A percentile compares a stretch with the other conserved stretches of the same genome.
These are phyloP conservation scores for Unio pictorum DNA, from an alignment of 2,888 invertebrate genomes.

Conservation along the genomic window DNA sequence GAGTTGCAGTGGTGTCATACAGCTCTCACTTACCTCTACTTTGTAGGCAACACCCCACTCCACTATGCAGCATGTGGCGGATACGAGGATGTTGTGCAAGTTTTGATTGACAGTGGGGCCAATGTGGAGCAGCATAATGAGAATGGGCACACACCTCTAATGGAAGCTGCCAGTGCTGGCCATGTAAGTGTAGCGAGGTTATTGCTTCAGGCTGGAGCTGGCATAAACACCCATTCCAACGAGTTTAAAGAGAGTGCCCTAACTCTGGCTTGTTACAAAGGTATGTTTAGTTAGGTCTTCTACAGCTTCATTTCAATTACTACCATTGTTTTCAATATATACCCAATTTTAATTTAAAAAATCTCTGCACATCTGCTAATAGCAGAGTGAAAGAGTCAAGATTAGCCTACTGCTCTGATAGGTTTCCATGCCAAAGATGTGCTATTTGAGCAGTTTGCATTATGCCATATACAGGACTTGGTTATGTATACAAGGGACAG, in stretches of 20 bases:
- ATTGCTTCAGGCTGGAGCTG: constrained; percentile 92
- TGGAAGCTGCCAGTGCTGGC: constrained; percentile 73
- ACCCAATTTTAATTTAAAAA: not conserved
- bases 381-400: not conserved
- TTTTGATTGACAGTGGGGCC: constrained; percentile 89
- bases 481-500: constrained; percentile 9
- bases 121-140: constrained; percentile 99
- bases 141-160: constrained; percentile 95
- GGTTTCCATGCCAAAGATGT: constrained; percentile 16
- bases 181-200: constrained; percentile 75
- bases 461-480: constrained; percentile 13
- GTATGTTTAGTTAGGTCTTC: constrained; percentile 41
- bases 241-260: constrained; percentile 99
- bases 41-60: constrained; percentile 80
- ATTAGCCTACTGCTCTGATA: constrained; percentile 19
- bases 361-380: not conserved
- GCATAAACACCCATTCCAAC: constrained; percentile 98
- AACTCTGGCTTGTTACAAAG: constrained; percentile 95
- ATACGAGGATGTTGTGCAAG: constrained; percentile 87
- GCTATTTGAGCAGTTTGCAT: constrained; percentile 22
- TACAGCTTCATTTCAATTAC: not conserved
- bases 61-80: constrained; percentile 86
- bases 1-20: not conserved
- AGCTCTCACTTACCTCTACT: not conserved
- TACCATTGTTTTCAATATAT: not conserved